A percentile compares a stretch with the other conserved stretches of the same genome.
Evolutionary conservation across 2,797 vertebrate species (phyloP).

Genomic region (Epinephelus coioides): DNA sequence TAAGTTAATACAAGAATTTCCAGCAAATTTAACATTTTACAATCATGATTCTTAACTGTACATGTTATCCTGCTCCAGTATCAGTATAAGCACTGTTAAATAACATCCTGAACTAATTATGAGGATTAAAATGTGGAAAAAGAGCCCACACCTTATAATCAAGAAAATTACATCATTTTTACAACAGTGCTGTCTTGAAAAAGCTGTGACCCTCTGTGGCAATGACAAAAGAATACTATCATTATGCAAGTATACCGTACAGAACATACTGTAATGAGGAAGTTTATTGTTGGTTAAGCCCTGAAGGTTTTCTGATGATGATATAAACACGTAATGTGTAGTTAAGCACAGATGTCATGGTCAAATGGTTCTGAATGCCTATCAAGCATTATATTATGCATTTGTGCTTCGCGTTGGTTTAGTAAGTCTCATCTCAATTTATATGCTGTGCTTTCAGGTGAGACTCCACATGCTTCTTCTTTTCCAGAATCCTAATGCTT

Average conservation of each 20-base stretch:
- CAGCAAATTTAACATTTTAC: not conserved
- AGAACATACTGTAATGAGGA: no score
- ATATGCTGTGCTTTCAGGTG: not conserved
- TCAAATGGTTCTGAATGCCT: no score
- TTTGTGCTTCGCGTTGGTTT: no score
- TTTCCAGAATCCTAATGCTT: not conserved
- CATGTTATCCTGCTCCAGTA: not conserved
- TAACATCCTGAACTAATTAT: not conserved
- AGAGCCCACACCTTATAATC: not conserved
- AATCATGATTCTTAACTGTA: not conserved
- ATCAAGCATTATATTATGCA: not conserved
- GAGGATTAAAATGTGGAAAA: not conserved
- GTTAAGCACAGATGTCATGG: no score
- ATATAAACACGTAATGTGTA: not conserved
- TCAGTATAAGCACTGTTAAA: not conserved
- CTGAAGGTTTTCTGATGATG: not conserved
- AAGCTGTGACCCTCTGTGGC: not conserved
- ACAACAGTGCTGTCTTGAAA: not conserved
- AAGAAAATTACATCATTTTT: not conserved
- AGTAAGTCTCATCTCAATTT: no score
- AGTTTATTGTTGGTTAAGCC: not conserved
- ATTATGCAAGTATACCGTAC: not conserved
- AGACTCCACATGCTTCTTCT: not conserved
- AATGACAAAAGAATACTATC: not conserved
- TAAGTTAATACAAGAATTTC: not conserved